These are phyloP conservation scores for Micronycteris hirsuta DNA, from an alignment of 2,113 vertebrate species.

Conservation along the genomic window DNA sequence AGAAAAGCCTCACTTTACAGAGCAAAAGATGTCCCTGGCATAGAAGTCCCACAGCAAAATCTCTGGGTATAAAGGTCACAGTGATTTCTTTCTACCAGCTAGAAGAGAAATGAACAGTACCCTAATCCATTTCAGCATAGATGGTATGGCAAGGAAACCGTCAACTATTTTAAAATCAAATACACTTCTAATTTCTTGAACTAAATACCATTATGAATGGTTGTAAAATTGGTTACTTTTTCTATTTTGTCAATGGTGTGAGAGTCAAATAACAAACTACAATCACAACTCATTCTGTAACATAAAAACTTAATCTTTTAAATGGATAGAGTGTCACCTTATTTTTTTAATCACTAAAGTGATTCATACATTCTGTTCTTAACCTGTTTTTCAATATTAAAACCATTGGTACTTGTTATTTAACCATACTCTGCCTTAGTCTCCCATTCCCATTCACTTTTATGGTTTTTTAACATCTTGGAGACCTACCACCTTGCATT, in stretches of 20 bases:
- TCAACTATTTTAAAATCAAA: conserved; percentile 44
- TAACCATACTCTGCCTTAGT: background rate
- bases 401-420: conserved; percentile 52
- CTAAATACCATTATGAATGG: background rate
- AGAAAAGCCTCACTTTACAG: background rate
- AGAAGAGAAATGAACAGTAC: conserved; percentile 24
- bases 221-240: conserved; percentile 39
- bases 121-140: background rate
- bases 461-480: conserved; percentile 66
- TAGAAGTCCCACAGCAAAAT: background rate
- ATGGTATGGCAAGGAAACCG: background rate
- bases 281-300: conserved; percentile 42
- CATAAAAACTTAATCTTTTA: conserved; percentile 61
- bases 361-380: conserved; percentile 45
- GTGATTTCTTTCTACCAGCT: background rate
- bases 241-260: conserved; percentile 50
- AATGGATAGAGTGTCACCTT: conserved; percentile 4
- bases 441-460: conserved; percentile 57
- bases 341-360: conserved; percentile 64
- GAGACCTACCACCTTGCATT: conserved; percentile 54
- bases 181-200: background rate
- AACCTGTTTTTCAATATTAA: conserved; percentile 50
- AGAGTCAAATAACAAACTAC: conserved; percentile 51
- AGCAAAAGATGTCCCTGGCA: background rate
- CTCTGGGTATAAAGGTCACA: background rate